A percentile compares a stretch with the other conserved stretches of the same genome.
Conservation (phyloP, 2,888 invertebrate species). For the Serripes groenlandicus region DNA sequence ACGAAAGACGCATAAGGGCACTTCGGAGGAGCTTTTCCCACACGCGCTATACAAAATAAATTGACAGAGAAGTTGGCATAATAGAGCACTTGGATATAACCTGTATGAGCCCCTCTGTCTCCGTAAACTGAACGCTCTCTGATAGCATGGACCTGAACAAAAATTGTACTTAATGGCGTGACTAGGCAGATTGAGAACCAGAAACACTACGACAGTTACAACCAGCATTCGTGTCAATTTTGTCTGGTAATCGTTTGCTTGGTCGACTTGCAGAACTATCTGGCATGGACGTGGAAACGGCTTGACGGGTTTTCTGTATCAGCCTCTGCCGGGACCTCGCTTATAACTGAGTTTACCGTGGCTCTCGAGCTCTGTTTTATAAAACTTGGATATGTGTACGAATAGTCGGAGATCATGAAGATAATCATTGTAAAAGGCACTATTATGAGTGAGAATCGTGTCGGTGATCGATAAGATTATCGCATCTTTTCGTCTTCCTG, state of each 20-base stretch:
- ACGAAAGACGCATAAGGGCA: conserved; percentile 67
- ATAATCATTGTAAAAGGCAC: conserved; percentile 91
- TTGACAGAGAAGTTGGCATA: conserved; percentile 93
- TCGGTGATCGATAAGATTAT: conserved; percentile 88
- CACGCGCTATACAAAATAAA: conserved; percentile 90
- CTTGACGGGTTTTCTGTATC: conserved; percentile 23
- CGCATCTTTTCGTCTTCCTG: conserved; percentile 59
- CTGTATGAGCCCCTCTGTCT: conserved; percentile 72
- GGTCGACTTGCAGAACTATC: conserved; percentile 41
- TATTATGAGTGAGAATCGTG: conserved; percentile 90
- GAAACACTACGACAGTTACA: conserved; percentile 92
- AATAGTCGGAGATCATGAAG: conserved; percentile 91
- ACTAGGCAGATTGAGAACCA: conserved; percentile 89
- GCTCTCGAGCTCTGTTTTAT: conserved; percentile 55
- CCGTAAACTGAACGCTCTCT: conserved; percentile 61
- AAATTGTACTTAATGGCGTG: conserved; percentile 77
- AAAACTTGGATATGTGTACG: conserved; percentile 88
- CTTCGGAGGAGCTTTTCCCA: conserved; percentile 77
- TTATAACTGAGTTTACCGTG: conserved; percentile 27
- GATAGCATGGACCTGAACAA: conserved; percentile 72
- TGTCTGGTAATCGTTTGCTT: conserved; percentile 70
- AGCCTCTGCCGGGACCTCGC: conserved; percentile 22
- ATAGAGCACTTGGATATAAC: conserved; percentile 90
- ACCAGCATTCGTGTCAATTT: conserved; percentile 93
- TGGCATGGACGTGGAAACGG: background rate